phyloP scores from a whole-genome alignment of 2,113 vertebrate species.

The Sinocyclocheilus anophthalmus region DNA sequence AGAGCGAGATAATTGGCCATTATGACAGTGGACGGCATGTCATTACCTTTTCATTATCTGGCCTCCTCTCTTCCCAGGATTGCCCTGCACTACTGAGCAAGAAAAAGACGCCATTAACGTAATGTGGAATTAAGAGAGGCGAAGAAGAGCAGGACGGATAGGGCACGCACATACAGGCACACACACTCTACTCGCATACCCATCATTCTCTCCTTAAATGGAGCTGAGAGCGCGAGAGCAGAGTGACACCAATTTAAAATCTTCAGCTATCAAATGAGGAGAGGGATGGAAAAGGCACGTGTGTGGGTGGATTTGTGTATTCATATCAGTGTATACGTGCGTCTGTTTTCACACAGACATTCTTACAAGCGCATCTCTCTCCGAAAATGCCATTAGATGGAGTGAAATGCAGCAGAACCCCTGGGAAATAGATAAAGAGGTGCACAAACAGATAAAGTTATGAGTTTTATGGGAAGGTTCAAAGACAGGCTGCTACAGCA shows the following conservation, averaged over 20 bases:
- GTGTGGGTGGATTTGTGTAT: conserved; percentile 26
- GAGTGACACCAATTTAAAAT: conserved; percentile 37
- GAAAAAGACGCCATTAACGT: conserved; percentile 55
- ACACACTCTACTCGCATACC: conserved; percentile 6
- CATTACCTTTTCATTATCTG: conserved; percentile 64
- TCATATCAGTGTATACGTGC: conserved; percentile 5
- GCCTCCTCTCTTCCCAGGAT: conserved; percentile 44
- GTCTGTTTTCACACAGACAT: conserved; percentile 10
- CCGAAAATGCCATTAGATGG: background rate
- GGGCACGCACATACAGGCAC: conserved; percentile 43
- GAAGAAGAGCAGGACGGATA: conserved; percentile 35
- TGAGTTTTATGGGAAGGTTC: conserved; percentile 19
- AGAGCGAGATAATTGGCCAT: conserved; percentile 60
- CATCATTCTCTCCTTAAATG: conserved; percentile 37
- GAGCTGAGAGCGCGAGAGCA: background rate
- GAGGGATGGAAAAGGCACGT: background rate
- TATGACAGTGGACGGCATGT: conserved; percentile 56
- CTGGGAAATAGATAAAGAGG: conserved; percentile 10
- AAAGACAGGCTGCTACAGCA: background rate
- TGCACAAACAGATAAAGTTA: conserved; percentile 22
- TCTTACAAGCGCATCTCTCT: background rate
- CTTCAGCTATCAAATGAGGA: conserved; percentile 44
- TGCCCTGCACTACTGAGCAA: conserved; percentile 10
- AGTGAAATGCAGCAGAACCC: conserved; percentile 4
- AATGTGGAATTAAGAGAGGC: conserved; percentile 58